Percentiles rank a stretch among this genome's conserved stretches.
Conservation (phyloP, 2,797 vertebrate genomes). For the Triplophysa yarkandensis region DNA sequence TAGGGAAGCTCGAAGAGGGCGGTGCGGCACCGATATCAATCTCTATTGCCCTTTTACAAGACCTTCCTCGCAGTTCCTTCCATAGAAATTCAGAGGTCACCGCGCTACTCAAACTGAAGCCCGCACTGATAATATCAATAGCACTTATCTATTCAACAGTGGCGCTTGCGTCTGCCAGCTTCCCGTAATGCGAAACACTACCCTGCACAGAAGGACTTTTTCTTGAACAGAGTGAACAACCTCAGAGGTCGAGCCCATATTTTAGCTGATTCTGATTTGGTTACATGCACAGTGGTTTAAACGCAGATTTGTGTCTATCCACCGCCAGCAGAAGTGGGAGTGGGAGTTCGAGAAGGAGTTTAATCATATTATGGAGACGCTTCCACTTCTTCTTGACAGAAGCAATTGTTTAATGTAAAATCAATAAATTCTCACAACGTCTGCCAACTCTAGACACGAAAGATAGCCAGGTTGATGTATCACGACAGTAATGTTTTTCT, state of each 20-base stretch:
- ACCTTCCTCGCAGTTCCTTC: constrained; percentile 12
- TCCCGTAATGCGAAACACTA: constrained; percentile 31
- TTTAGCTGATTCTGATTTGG: constrained; percentile 41
- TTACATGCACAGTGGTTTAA: constrained; percentile 36
- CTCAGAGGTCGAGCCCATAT: constrained; percentile 29
- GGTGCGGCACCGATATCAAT: constrained; percentile 45
- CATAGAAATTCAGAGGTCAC: constrained; percentile 38
- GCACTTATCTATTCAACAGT: constrained; percentile 29
- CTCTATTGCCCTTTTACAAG: constrained; percentile 44
- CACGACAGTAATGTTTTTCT: constrained; percentile 54
- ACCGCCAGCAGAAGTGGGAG: neutral
- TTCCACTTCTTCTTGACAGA: constrained; percentile 46
- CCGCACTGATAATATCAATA: constrained; percentile 41
- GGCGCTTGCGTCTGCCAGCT: constrained; percentile 22
- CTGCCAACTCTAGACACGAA: constrained; percentile 35
- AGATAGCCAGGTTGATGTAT: constrained; percentile 46
- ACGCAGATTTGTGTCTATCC: constrained; percentile 25
- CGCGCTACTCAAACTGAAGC: constrained; percentile 30
- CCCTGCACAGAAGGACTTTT: constrained; percentile 3
- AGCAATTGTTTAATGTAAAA: constrained; percentile 52
- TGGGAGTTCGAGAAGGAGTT: constrained; percentile 18
- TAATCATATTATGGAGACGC: constrained; percentile 41
- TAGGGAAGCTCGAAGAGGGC: constrained; percentile 45
- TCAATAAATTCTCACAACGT: constrained; percentile 47
- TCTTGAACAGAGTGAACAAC: constrained; percentile 33